Evolutionary conservation across 2,113 vertebrate species (phyloP).

Genomic region (Tragelaphus buxtoni): DNA sequence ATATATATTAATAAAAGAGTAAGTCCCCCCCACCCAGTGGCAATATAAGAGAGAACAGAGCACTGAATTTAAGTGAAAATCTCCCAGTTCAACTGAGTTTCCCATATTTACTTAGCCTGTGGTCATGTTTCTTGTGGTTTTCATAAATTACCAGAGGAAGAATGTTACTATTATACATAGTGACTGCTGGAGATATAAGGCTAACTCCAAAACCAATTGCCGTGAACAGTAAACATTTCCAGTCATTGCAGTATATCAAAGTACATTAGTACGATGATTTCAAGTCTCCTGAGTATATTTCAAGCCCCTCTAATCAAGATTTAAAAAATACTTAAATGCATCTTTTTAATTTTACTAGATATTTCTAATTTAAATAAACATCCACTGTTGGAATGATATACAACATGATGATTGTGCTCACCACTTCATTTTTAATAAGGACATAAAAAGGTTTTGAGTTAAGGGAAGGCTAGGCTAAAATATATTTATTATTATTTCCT

Average conservation of each 20-base stretch:
- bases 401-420: not conserved
- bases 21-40: not conserved
- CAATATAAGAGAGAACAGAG: not conserved
- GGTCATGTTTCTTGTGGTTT: not conserved
- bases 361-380: constrained; percentile 24
- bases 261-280: not conserved
- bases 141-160: not conserved
- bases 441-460: not conserved
- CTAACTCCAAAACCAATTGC: constrained; percentile 23
- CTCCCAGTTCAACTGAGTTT: not conserved
- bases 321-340: not conserved
- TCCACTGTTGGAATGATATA: not conserved
- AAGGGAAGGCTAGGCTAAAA: not conserved
- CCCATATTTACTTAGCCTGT: not conserved
- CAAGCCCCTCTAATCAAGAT: not conserved
- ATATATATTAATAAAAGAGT: not conserved
- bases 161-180: constrained; percentile 19
- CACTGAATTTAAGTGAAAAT: not conserved
- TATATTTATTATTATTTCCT: not conserved
- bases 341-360: constrained; percentile 13
- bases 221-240: constrained; percentile 40
- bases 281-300: not conserved
- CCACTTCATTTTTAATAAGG: constrained; percentile 26
- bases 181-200: not conserved
- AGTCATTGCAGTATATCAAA: constrained; percentile 43